Conservation (phyloP, 2,113 vertebrate genomes). For the Plestiodon gilberti region DNA sequence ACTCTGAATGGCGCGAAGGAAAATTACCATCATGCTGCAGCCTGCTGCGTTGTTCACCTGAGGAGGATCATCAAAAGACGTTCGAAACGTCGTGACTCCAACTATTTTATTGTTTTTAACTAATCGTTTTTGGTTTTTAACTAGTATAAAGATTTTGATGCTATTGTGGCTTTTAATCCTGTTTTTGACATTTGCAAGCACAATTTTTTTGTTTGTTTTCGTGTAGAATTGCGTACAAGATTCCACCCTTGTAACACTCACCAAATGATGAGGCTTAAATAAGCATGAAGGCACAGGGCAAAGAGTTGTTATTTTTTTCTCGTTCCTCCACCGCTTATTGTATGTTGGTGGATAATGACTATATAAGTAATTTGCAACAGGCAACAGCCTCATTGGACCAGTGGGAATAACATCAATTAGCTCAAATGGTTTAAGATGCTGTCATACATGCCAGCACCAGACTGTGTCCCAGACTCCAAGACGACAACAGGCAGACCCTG, state of each 20-base stretch:
- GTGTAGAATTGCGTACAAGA: neutral
- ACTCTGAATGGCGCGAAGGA: too few species aligned
- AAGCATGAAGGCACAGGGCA: neutral
- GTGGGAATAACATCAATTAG: neutral
- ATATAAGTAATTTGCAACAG: slow-evolving; percentile 1
- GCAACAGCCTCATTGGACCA: neutral
- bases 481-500: fast-evolving
- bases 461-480: slow-evolving; percentile 21
- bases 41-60: too few species aligned
- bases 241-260: neutral
- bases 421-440: slow-evolving; percentile 7
- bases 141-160: too few species aligned
- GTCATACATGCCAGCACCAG: neutral
- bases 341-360: neutral
- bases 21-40: too few species aligned
- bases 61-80: too few species aligned
- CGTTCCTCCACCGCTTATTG: neutral
- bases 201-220: neutral
- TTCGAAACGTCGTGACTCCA: too few species aligned
- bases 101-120: too few species aligned
- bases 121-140: too few species aligned
- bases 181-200: too few species aligned
- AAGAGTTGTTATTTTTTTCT: neutral
- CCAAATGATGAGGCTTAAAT: neutral
- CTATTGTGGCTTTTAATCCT: too few species aligned